Conservation (phyloP, 2,113 vertebrate species). For the Leucoraja erinaceus region DNA sequence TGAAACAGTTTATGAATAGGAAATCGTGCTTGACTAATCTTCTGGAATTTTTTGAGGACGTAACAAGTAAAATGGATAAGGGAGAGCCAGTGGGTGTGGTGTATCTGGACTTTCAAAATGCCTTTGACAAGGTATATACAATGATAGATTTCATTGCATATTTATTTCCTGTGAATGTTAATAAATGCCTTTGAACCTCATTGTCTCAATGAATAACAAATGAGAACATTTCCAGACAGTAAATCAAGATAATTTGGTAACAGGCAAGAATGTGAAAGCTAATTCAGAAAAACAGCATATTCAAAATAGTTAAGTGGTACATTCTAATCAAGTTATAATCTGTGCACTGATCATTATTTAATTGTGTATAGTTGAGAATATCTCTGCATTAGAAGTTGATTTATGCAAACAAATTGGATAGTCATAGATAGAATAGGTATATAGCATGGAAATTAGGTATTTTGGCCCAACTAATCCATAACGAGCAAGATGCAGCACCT, state of each 20-base stretch:
- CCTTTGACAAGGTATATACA: background rate
- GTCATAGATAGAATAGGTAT: too few species aligned
- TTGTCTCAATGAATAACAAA: background rate
- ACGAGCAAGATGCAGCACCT: too few species aligned
- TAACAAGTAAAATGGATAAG: too few species aligned
- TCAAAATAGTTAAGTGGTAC: background rate
- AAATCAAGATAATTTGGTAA: background rate
- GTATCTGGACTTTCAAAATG: too few species aligned
- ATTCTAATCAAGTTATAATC: background rate
- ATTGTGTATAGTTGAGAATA: background rate
- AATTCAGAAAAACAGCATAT: background rate
- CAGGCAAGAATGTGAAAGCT: conserved; percentile 2
- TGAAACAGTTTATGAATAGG: too few species aligned
- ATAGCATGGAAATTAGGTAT: too few species aligned
- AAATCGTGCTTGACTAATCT: too few species aligned
- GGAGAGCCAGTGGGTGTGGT: too few species aligned
- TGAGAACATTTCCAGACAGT: background rate
- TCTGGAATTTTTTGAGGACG: too few species aligned
- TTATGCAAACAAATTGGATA: background rate
- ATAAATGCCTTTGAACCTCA: background rate
- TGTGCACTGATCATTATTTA: background rate
- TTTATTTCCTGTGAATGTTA: background rate
- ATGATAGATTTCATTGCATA: background rate
- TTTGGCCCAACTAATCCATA: too few species aligned
- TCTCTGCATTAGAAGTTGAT: background rate